These are phyloP conservation scores for Chydorus sphaericus DNA, from an alignment of 2,888 invertebrate species.

Conservation along the genomic window DNA sequence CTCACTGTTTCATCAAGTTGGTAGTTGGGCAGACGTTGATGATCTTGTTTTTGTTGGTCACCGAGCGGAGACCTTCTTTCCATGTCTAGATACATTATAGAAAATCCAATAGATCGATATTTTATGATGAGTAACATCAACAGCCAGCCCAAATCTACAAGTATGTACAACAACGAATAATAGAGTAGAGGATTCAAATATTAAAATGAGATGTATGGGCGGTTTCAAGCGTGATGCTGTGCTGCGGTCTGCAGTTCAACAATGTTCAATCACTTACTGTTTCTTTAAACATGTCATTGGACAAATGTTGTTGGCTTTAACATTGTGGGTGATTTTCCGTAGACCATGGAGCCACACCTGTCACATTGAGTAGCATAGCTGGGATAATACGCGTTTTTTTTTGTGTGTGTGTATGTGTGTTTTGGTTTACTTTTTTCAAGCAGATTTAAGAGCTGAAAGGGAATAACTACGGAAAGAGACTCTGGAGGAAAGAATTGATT, in stretches of 20 bases:
- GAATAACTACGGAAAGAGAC: neutral
- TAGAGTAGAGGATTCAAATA: too few species aligned
- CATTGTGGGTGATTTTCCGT: slow-evolving; percentile 91
- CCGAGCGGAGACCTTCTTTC: slow-evolving; percentile 72
- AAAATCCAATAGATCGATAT: too few species aligned
- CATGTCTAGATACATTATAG: slow-evolving; percentile 72
- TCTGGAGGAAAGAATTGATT: too few species aligned
- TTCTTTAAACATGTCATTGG: slow-evolving; percentile 97
- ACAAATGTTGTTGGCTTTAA: slow-evolving; percentile 97
- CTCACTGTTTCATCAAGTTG: slow-evolving; percentile 97
- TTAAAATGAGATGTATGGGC: too few species aligned
- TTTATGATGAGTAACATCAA: too few species aligned
- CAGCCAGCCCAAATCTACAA: too few species aligned
- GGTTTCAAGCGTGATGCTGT: too few species aligned
- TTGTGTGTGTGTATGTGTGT: too few species aligned
- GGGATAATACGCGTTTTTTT: too few species aligned
- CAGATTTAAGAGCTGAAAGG: neutral
- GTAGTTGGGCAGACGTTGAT: slow-evolving; percentile 91
- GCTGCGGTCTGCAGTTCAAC: too few species aligned
- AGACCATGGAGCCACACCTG: slow-evolving; percentile 92
- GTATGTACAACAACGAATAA: too few species aligned
- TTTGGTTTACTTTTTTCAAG: too few species aligned
- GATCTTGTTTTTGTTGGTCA: slow-evolving; percentile 92
- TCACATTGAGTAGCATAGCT: slow-evolving; percentile 31
- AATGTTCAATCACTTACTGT: slow-evolving; percentile 99